Conservation (phyloP, 1,140 invertebrate species). For the Zaprionus ghesquierei region DNA sequence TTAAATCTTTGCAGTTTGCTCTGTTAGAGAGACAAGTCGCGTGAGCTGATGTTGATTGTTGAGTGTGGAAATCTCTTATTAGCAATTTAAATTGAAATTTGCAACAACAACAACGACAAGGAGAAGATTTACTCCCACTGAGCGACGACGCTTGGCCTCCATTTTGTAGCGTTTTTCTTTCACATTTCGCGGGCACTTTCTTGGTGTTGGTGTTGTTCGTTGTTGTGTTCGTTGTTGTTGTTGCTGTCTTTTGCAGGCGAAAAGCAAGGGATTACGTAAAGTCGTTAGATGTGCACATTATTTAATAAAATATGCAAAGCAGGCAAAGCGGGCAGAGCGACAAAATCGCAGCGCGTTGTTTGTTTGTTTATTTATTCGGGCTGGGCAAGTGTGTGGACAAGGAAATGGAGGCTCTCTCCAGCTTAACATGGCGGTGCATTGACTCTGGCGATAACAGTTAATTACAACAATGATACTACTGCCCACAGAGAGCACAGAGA, state of each 20-base stretch:
- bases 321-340: conserved; percentile 39
- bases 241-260: conserved; percentile 12
- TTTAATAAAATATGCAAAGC: conserved; percentile 73
- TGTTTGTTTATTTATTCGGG: conserved; percentile 30
- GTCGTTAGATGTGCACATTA: conserved; percentile 65
- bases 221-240: not conserved
- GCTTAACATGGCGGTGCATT: conserved; percentile 40
- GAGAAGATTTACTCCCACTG: conserved; percentile 34
- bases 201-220: conserved; percentile 1
- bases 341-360: conserved; percentile 30
- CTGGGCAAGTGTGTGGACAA: conserved; percentile 7
- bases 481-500: not conserved
- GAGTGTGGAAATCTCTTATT: conserved; percentile 49
- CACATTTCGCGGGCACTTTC: conserved; percentile 43
- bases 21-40: conserved; percentile 18
- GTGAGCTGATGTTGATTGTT: conserved; percentile 16
- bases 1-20: not conserved
- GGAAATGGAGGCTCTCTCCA: conserved; percentile 14
- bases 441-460: conserved; percentile 44
- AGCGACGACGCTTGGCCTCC: conserved; percentile 24
- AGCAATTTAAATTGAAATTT: conserved; percentile 66
- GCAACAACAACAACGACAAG: conserved; percentile 48
- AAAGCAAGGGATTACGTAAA: conserved; percentile 56
- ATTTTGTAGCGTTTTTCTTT: conserved; percentile 17
- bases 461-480: conserved; percentile 35